Percentiles rank a stretch among this genome's conserved stretches.
Conservation (phyloP, 2,888 invertebrate species). For the Scaptomyza cyrtandrae region DNA sequence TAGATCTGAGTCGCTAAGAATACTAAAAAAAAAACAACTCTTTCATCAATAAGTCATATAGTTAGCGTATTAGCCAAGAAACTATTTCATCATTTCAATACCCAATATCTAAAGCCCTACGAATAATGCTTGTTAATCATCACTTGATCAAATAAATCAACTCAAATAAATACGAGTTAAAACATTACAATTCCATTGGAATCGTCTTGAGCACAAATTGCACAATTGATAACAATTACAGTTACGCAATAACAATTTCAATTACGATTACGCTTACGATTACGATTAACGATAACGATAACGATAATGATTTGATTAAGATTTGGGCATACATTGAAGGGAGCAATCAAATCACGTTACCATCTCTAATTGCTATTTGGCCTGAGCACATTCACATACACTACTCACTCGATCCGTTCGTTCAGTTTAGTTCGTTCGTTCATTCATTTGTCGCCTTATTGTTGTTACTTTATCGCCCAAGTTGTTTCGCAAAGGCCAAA, state of each 20-base stretch:
- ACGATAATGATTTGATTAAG: slow-evolving; percentile 12
- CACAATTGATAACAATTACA: not conserved
- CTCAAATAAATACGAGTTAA: not conserved
- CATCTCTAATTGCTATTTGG: slow-evolving; percentile 63
- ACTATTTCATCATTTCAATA: no score
- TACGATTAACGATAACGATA: slow-evolving; percentile 3
- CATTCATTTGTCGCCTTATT: slow-evolving; percentile 71
- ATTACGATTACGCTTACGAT: slow-evolving; percentile 20
- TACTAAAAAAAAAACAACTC: no score
- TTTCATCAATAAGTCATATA: no score
- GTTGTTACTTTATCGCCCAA: slow-evolving; percentile 78
- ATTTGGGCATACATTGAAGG: not conserved
- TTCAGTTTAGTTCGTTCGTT: slow-evolving; percentile 16
- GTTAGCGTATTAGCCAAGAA: no score
- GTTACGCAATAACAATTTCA: not conserved
- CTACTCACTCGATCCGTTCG: slow-evolving; percentile 27
- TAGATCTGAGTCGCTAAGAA: no score
- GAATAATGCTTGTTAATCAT: no score
- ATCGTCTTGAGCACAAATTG: not conserved
- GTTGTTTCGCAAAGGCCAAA: slow-evolving; percentile 77
- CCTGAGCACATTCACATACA: slow-evolving; percentile 12
- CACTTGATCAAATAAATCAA: not conserved
- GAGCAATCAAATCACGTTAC: slow-evolving; percentile 40
- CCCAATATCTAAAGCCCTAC: no score
- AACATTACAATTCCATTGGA: not conserved